Conservation (phyloP, 1,140 invertebrate genomes). For the Orius laevigatus region DNA sequence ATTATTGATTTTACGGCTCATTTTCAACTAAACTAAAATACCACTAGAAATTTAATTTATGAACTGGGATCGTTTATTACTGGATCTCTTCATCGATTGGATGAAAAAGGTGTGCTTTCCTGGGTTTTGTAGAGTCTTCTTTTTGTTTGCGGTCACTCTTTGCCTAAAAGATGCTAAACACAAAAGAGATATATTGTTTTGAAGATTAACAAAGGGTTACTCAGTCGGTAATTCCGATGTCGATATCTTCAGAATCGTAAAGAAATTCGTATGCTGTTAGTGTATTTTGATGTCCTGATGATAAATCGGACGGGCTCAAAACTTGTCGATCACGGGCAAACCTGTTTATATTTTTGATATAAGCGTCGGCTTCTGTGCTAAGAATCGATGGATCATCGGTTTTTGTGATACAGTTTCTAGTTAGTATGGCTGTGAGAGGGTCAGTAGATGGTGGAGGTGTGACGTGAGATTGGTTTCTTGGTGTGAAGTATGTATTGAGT, state of each 20-base stretch:
- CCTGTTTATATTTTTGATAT: too few relatives aligned
- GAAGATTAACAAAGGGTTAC: slow-evolving; percentile 28
- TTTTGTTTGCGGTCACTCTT: slow-evolving; percentile 47
- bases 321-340: slow-evolving; percentile 55
- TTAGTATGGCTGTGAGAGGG: too few relatives aligned
- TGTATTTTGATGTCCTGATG: slow-evolving; percentile 43
- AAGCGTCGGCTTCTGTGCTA: too few relatives aligned
- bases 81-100: slow-evolving; percentile 78
- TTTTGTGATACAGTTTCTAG: too few relatives aligned
- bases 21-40: slow-evolving; percentile 26
- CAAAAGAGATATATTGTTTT: not conserved
- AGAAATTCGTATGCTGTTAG: slow-evolving; percentile 65
- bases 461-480: too few relatives aligned
- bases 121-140: slow-evolving; percentile 54
- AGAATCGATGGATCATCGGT: too few relatives aligned
- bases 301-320: slow-evolving; percentile 48
- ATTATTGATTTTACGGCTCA: too few relatives aligned
- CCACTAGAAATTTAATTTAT: slow-evolving; percentile 23
- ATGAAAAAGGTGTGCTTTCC: slow-evolving; percentile 76
- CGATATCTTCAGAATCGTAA: slow-evolving; percentile 52
- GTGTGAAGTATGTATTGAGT: too few relatives aligned
- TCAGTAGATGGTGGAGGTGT: too few relatives aligned
- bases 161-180: slow-evolving; percentile 52
- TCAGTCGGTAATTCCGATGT: slow-evolving; percentile 43
- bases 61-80: slow-evolving; percentile 28